Conservation (phyloP, 1,140 invertebrate genomes). For the Philaenus spumarius region DNA sequence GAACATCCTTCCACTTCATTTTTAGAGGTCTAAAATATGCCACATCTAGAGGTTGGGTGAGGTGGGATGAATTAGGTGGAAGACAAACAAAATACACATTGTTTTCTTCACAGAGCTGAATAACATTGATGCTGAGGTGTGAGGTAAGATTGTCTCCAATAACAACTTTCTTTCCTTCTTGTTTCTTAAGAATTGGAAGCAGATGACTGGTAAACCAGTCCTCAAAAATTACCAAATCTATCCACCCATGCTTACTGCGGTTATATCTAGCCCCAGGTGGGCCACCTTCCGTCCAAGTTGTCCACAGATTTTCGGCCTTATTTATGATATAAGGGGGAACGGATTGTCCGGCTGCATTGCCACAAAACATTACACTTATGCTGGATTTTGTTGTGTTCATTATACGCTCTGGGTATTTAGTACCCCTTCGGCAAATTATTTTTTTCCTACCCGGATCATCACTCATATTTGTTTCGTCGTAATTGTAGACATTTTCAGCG, state of each 20-base stretch:
- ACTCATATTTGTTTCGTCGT: no score
- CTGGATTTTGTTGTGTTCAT: no score
- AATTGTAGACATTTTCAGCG: no score
- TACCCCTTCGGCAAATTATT: conserved; percentile 17
- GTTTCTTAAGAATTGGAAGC: conserved; percentile 26
- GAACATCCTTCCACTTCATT: conserved; percentile 35
- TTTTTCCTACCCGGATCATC: conserved; percentile 33
- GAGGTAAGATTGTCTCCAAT: conserved; percentile 40
- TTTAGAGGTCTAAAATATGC: conserved; percentile 38
- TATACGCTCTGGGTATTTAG: conserved; percentile 24
- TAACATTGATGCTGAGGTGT: conserved; percentile 29
- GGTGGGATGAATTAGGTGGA: conserved; percentile 39
- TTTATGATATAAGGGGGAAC: conserved; percentile 38
- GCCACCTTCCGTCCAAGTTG: no score
- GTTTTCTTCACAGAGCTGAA: conserved; percentile 34
- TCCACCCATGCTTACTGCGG: no score
- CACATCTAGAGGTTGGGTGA: conserved; percentile 41
- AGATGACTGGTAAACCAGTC: conserved; percentile 35
- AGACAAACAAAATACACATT: conserved; percentile 37
- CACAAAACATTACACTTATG: no score
- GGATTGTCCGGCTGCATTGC: no score
- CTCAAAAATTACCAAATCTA: conserved; percentile 12
- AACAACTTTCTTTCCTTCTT: conserved; percentile 25
- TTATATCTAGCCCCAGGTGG: background rate
- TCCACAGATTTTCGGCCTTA: conserved; percentile 36